phyloP scores from a whole-genome alignment of 2,113 vertebrate species.

The Vidua chalybeata region DNA sequence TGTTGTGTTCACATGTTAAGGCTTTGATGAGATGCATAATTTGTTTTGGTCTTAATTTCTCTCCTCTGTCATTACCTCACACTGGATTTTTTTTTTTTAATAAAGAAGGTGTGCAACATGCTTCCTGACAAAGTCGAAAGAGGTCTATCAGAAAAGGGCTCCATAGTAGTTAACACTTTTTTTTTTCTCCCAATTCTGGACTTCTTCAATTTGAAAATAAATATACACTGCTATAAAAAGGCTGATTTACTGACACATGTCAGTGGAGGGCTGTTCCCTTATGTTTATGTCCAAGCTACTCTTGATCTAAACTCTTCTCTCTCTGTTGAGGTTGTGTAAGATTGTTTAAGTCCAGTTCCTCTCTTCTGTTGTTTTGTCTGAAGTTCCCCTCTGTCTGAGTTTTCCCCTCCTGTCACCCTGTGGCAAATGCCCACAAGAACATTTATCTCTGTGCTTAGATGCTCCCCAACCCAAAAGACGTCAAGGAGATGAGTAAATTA shows the following conservation, averaged over 20 bases:
- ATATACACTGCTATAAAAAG: neutral
- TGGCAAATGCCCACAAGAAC: neutral
- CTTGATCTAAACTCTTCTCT: neutral
- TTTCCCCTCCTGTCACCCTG: neutral
- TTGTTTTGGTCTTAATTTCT: neutral
- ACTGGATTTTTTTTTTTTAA: neutral
- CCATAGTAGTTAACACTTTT: neutral
- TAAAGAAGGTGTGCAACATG: neutral
- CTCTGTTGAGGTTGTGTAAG: neutral
- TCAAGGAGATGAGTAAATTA: constrained; percentile 61
- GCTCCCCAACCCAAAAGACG: constrained; percentile 37
- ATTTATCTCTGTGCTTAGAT: constrained; percentile 1
- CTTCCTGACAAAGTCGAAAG: neutral
- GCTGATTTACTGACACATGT: neutral
- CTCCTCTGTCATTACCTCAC: neutral
- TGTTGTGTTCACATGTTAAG: neutral
- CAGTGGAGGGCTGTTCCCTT: neutral
- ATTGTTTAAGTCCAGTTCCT: neutral
- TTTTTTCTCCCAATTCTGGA: neutral
- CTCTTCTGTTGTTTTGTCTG: neutral
- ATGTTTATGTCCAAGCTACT: neutral
- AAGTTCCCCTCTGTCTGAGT: neutral
- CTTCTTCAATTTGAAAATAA: neutral
- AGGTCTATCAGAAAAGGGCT: neutral
- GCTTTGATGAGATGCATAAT: neutral